Evolutionary conservation across 64 coral and sea anemone species (phyloP).

Genomic region (Trachythela sp.): DNA sequence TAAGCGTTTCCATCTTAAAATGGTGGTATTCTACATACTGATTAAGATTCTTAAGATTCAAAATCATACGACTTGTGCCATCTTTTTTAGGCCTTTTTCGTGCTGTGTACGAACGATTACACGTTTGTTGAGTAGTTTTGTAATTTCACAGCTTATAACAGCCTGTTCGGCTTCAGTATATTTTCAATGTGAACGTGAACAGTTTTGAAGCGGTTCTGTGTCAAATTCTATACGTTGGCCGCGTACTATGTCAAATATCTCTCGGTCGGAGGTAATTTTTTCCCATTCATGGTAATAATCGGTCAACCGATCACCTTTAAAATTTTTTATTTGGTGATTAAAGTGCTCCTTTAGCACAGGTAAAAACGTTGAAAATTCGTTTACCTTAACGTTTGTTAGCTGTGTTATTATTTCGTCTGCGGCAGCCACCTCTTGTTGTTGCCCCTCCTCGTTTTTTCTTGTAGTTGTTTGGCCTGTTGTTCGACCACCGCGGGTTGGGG

Average conservation of each 20-base stretch:
- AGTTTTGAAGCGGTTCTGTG: neutral
- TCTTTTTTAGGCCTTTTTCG: neutral
- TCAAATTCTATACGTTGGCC: slow-evolving; percentile 18
- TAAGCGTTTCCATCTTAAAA: neutral
- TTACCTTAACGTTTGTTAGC: neutral
- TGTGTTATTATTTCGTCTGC: neutral
- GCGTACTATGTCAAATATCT: slow-evolving; percentile 28
- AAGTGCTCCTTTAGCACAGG: neutral
- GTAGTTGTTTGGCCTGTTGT: neutral
- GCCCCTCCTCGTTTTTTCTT: neutral
- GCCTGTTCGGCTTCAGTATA: neutral
- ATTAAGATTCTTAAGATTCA: neutral
- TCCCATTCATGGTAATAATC: neutral
- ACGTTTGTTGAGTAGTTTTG: neutral
- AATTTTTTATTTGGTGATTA: neutral
- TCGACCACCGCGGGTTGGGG: neutral
- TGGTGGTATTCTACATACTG: neutral
- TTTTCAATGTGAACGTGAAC: neutral
- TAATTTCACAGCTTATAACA: neutral
- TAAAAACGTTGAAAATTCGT: neutral
- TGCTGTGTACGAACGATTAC: neutral
- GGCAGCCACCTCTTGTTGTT: neutral
- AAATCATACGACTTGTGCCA: neutral
- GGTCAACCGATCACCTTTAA: neutral
- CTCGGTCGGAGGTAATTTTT: slow-evolving; percentile 18